Evolutionary conservation across 2,888 invertebrate species (phyloP).

Genomic region (Erebia palarica): DNA sequence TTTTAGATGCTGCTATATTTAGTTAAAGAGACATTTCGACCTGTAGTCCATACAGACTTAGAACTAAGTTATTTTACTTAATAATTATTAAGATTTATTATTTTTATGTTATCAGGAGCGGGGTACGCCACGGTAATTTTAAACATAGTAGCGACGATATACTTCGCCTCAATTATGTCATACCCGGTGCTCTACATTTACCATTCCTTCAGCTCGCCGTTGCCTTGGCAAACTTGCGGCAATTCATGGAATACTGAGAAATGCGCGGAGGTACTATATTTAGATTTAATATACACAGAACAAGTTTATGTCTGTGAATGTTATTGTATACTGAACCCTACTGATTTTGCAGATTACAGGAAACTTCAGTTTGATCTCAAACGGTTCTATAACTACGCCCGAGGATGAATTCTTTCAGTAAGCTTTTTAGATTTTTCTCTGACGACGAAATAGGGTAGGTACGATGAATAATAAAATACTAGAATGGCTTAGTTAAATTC

Average conservation of each 20-base stretch:
- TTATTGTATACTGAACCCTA: slow-evolving; percentile 29
- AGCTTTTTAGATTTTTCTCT: slow-evolving; percentile 51
- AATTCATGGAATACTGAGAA: slow-evolving; percentile 92
- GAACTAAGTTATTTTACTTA: too few species aligned
- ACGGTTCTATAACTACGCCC: slow-evolving; percentile 83
- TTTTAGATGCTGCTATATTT: too few species aligned
- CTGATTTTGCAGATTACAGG: slow-evolving; percentile 65
- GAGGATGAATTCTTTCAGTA: slow-evolving; percentile 94
- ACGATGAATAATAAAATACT: not conserved
- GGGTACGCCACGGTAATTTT: slow-evolving; percentile 92
- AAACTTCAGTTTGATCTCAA: slow-evolving; percentile 58
- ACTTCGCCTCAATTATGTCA: slow-evolving; percentile 92
- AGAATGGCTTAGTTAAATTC: too few species aligned
- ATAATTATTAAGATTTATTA: not conserved
- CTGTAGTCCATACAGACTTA: too few species aligned
- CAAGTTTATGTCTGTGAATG: slow-evolving; percentile 20
- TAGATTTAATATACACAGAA: slow-evolving; percentile 24
- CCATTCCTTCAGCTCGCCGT: slow-evolving; percentile 84
- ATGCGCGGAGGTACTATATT: slow-evolving; percentile 83
- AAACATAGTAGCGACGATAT: slow-evolving; percentile 90
- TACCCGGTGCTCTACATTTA: slow-evolving; percentile 92
- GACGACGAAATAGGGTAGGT: not conserved
- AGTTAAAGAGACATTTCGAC: too few species aligned
- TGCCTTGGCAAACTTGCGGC: slow-evolving; percentile 91
- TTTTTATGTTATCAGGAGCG: slow-evolving; percentile 83